Evolutionary conservation across 2,797 vertebrate species (phyloP), one percentile per base, ranked within the genome.

Genomic region (Decapterus maruadsi): DNA sequence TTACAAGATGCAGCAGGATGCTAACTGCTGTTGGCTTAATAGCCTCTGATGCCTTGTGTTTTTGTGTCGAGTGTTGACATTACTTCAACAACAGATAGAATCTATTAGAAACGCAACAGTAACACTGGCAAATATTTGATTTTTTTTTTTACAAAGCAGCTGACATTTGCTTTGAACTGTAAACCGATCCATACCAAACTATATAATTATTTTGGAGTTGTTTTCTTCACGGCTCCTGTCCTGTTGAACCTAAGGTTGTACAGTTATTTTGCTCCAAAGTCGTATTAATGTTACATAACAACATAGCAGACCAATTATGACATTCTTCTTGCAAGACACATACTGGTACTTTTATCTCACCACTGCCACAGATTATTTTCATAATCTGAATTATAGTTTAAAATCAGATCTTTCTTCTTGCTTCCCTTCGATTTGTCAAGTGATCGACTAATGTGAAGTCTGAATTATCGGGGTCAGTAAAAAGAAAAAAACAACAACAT

Each of bases 381-480:
- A 59, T 17, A 13, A 26, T 26, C 26, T 26, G 26, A 26, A 26
- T 26, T 26, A 26, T 26, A 26, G 3, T 26, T 26, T 26, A 3
- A 26, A 26, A 26, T 26, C 26, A 26, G 6, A 1, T 64, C 12
- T 66, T 29, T 36, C 17, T 29, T 8, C 4, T 63, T 58, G 34
- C 29, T 68, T 34, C 31, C 31, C 6, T 69, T 53, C 22, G 62
- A 48, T 31, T 20, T 26, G 26, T 26, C 3, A 26, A 26, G n/a
- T n/a, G n/a, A n/a, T n/a, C 3, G 26, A 26, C 26, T 26, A 26
- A 26, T 26, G 26, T 78, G n/a, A 75, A 77, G 48, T 46, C 63
- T 61, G 77, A 48, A 67, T 58, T 70, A 42, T 40, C 13, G n/a
- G 8, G 54, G 8, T 56, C 56, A 68, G 29, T 60, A 6, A 17